phyloP scores from a whole-genome alignment of 2,113 vertebrate species.

The Forbesichthys papilliferus region DNA sequence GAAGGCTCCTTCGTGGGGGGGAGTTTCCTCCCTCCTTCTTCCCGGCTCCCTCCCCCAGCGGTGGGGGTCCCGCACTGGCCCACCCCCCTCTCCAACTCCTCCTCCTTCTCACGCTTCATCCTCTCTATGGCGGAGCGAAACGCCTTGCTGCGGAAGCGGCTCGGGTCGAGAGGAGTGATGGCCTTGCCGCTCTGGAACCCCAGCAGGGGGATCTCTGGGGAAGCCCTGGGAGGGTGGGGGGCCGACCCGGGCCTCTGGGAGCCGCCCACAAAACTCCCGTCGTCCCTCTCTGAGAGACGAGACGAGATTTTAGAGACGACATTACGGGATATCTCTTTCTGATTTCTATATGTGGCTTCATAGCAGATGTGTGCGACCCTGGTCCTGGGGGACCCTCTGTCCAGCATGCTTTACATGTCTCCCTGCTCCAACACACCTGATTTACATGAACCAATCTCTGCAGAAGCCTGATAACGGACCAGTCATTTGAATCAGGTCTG shows the following conservation, averaged over 20 bases:
- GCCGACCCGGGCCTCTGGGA: slow-evolving; percentile 63
- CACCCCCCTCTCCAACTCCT: slow-evolving; percentile 11
- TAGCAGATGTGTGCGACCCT: too few relatives aligned
- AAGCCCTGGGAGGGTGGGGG: slow-evolving; percentile 23
- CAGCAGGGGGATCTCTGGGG: slow-evolving; percentile 65
- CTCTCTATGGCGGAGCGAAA: slow-evolving; percentile 82
- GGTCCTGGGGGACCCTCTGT: too few relatives aligned
- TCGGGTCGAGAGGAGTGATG: slow-evolving; percentile 88
- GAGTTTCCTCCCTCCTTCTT: slow-evolving; percentile 30
- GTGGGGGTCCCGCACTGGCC: slow-evolving; percentile 11
- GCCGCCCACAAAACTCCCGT: slow-evolving; percentile 76
- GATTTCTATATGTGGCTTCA: too few relatives aligned
- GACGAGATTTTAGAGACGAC: too few relatives aligned
- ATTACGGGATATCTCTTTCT: too few relatives aligned
- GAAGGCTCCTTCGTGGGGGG: slow-evolving; percentile 77
- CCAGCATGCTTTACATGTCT: too few relatives aligned
- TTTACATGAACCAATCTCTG: too few relatives aligned
- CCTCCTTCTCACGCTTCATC: slow-evolving; percentile 62
- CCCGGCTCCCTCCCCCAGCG: slow-evolving; percentile 39
- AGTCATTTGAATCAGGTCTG: too few relatives aligned
- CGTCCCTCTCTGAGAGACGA: slow-evolving; percentile 65
- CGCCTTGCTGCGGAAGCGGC: slow-evolving; percentile 88
- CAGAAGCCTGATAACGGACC: too few relatives aligned
- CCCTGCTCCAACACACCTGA: too few relatives aligned
- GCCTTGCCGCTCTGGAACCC: slow-evolving; percentile 70